Evolutionary conservation across 2,888 invertebrate genomes (phyloP), one percentile per base, ranked within the genome.

Genomic region (Drosophila cracens): DNA sequence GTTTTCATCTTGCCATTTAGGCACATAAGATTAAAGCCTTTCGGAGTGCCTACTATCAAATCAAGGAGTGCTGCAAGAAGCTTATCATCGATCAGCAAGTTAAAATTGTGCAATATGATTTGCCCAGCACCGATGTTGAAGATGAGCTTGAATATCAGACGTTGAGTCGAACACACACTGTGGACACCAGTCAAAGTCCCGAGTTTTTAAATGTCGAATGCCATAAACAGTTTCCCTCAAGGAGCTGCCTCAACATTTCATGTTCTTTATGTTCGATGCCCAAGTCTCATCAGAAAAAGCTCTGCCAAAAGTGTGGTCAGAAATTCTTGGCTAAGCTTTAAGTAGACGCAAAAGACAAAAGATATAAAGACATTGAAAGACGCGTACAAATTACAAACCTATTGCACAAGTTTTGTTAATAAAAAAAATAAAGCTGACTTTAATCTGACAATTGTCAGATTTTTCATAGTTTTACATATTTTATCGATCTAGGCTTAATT

Each of bases 321-420:
- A 81, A 71, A 13, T 87, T 78, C 70, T 48, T 94, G 74, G 93
- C 94, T 76, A 91, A 94, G 74, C 91, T 94, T 66, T 86, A 73
- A 86, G 27, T 21, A 33, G 11, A 0, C 3, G n/a, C 33, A 18
- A 34, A 33, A 21, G 21, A 36, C 18, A 2, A 27, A 40, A 29
- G 5, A 13, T 40, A 11, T 0, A 29, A n/a, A 34, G 29, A 56
- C 8, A 49, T 21, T 21, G 18, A 43, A 53, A 25, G 16, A n/a
- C 36, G 8, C n/a, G 52, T 31, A 0, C 16, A n/a, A 4, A 6
- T 36, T n/a, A 3, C 13, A 40, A 6, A 27, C n/a, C 29, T 27
- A 25, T 18, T 48, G 48, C 34, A 54, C 29, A 63, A 51, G 21
- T 43, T 27, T 43, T 63, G 27, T 34, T 16, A 72, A 76, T 65